Base-by-base conservation (phyloP, 2,888 invertebrate genomes). In the Thecocarcelia acutangulata region DNA sequence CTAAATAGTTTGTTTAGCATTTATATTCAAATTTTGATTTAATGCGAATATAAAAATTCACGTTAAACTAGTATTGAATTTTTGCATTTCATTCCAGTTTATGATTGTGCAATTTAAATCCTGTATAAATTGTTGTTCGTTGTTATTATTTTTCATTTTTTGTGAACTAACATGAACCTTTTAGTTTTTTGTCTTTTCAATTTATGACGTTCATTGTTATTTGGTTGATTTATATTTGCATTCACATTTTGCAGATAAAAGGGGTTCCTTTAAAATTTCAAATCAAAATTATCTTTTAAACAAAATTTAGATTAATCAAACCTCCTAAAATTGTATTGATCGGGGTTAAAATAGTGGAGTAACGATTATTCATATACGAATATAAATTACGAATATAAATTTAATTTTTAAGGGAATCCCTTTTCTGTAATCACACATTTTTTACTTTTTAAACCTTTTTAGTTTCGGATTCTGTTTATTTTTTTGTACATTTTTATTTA, bases 401-500 rank as follows among this genome's bases (percentile, higher is more conserved):
- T 33, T 33, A 9, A 11, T 33, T 6, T 46, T 50, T 24, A 19
- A 64, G 13, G 73, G 63, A n/a, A 46, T 15, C 15, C 24, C 46
- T 59, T 46, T 0, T n/a, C 0, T 11, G 44, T 44, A 42, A 42
- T 54, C 54, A 17, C 12, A 15, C 42, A 50, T n/a, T 40, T 66
- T 66, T 50, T n/a, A 42, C 13, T 61, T 58, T 66, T 42, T 17
- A 66, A 59, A 50, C 5, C 50, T 17, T 17, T 52, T 52, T 24
- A 15, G 19, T 56, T 52, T 66, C 58, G 17, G 11, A 54, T 52
- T 52, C n/a, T 19, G 33, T 58, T 8, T 28, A 44, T 48, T 72
- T 52, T n/a, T 76, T 73, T 66, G 46, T 66, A 64, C 56, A 46
- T 28, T 58, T 58, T 64, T 72, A 42, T 61, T 64, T 61, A 72